A percentile compares a stretch with the other conserved stretches of the same genome.
Evolutionary conservation across 2,888 invertebrate genomes (phyloP).

Genomic region (Callimorpha dominula): DNA sequence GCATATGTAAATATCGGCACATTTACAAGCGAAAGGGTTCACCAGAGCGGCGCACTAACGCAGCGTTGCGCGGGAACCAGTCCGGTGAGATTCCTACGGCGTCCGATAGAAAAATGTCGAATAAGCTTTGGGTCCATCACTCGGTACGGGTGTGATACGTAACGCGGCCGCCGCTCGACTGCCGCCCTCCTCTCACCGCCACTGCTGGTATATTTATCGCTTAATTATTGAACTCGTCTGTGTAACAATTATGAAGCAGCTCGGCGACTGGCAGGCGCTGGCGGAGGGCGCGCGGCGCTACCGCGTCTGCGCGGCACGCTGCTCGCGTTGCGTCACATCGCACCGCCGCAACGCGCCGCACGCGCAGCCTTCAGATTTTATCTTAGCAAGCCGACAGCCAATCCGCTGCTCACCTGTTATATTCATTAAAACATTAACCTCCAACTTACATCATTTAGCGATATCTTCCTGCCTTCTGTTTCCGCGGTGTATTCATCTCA

Average conservation of each 20-base stretch:
- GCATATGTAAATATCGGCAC: conserved; percentile 87
- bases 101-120: conserved; percentile 88
- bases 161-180: conserved; percentile 83
- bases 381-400: conserved; percentile 66
- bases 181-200: conserved; percentile 83
- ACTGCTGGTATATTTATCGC: conserved; percentile 84
- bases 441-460: conserved; percentile 70
- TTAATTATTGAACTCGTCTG: conserved; percentile 85
- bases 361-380: conserved; percentile 79
- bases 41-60: conserved; percentile 86
- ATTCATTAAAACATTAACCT: conserved; percentile 77
- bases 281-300: conserved; percentile 76
- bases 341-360: conserved; percentile 51
- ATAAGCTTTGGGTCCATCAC: conserved; percentile 80
- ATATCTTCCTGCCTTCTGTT: conserved; percentile 74
- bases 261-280: conserved; percentile 70
- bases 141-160: conserved; percentile 78
- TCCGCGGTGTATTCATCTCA: conserved; percentile 63
- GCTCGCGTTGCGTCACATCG: conserved; percentile 73
- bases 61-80: conserved; percentile 87
- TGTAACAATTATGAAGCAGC: conserved; percentile 83
- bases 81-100: conserved; percentile 89
- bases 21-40: conserved; percentile 87
- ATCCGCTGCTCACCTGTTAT: conserved; percentile 72
- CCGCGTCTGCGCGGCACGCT: conserved; percentile 69